Percentiles rank a stretch among this genome's conserved stretches.
These are phyloP conservation scores for Oreochromis spilurus DNA, from an alignment of 2,113 vertebrate species.

Conservation along the genomic window DNA sequence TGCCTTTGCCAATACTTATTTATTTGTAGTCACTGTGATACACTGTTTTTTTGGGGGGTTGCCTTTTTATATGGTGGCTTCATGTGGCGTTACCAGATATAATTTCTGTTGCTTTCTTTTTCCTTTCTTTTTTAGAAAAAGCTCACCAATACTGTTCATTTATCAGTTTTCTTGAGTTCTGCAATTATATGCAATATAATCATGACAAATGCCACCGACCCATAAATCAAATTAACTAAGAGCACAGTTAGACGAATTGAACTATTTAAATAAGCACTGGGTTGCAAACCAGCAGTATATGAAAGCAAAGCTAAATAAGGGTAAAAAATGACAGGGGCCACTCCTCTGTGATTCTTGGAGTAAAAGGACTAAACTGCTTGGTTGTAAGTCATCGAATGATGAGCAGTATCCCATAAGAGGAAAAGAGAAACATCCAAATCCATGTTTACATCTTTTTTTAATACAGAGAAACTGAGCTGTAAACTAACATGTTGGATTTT, in stretches of 20 bases:
- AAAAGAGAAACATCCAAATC: constrained; percentile 25
- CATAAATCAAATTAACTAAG: constrained; percentile 34
- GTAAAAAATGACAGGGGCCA: constrained; percentile 27
- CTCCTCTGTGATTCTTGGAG: constrained; percentile 23
- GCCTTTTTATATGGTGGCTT: constrained; percentile 40
- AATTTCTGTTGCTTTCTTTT: constrained; percentile 26
- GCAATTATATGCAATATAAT: constrained; percentile 51
- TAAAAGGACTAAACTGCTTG: constrained; percentile 39
- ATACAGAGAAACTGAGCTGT: constrained; percentile 57
- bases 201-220: constrained; percentile 33
- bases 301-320: constrained; percentile 39
- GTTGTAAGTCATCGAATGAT: constrained; percentile 28
- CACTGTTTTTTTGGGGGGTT: constrained; percentile 18
- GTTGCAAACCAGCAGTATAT: constrained; percentile 44
- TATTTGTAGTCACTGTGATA: constrained; percentile 58
- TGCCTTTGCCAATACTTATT: constrained; percentile 61
- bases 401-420: constrained; percentile 36
- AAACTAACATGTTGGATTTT: constrained; percentile 31
- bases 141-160: constrained; percentile 23
- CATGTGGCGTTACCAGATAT: constrained; percentile 38
- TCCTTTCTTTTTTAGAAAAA: background rate
- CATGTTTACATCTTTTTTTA: constrained; percentile 64
- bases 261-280: constrained; percentile 40
- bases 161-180: constrained; percentile 38
- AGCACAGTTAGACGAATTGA: constrained; percentile 35